Conservation (phyloP, 2,113 vertebrate species). For the Nycticryphes semicollaris region DNA sequence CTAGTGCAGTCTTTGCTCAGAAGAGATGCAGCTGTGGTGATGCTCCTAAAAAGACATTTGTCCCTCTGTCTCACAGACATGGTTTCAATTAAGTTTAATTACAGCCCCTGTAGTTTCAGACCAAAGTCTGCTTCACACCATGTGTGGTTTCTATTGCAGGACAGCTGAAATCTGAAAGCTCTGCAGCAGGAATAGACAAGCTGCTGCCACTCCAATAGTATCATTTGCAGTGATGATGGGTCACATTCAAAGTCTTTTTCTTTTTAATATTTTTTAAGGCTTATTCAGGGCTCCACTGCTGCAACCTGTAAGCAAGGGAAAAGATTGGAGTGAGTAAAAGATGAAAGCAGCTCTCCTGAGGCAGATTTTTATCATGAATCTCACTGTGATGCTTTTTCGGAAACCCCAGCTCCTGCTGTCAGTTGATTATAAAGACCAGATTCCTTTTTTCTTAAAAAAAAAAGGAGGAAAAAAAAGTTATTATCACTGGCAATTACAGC, state of each 20-base stretch:
- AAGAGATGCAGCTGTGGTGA: slow-evolving; percentile 7
- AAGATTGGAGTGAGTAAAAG: background rate
- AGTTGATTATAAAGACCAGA: slow-evolving; percentile 25
- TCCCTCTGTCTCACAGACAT: slow-evolving; percentile 30
- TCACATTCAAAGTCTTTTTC: background rate
- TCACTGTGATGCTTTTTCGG: background rate
- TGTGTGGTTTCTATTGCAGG: background rate
- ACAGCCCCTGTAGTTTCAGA: slow-evolving; percentile 33
- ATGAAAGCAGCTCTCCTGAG: slow-evolving; percentile 36
- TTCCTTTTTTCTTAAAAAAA: background rate
- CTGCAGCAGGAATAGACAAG: background rate
- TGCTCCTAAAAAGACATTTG: slow-evolving; percentile 45
- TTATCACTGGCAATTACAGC: slow-evolving; percentile 6
- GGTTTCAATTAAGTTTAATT: slow-evolving; percentile 57
- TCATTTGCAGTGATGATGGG: background rate
- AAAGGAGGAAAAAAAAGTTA: background rate
- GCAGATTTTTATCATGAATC: slow-evolving; percentile 20
- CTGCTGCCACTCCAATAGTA: background rate
- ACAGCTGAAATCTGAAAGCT: slow-evolving; percentile 30
- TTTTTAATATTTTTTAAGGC: background rate
- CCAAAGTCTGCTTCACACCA: slow-evolving; percentile 43
- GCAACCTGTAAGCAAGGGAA: slow-evolving; percentile 33
- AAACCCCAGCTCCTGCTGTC: background rate
- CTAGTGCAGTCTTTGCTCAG: background rate
- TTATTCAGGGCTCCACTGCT: background rate